Conservation (phyloP, 2,888 invertebrate genomes). For the Unio pictorum region DNA sequence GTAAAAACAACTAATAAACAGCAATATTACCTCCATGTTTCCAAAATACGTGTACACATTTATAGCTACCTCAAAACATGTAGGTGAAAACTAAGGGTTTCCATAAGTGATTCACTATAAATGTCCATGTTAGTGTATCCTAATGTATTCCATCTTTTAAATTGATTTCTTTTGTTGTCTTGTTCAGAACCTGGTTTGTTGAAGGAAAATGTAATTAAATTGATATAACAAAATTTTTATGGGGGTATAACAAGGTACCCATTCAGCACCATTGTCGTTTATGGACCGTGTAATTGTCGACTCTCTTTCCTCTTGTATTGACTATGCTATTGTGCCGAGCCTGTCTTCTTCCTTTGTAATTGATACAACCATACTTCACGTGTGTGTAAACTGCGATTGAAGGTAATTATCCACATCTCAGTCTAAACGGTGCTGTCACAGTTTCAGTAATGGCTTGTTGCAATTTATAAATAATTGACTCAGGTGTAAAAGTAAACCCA, state of each 20-base stretch:
- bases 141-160: slow-evolving; percentile 4
- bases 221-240: slow-evolving; percentile 22
- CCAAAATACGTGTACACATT: no score
- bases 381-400: slow-evolving; percentile 5
- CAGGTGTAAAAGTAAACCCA: no score
- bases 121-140: slow-evolving; percentile 31
- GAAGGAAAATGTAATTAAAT: slow-evolving; percentile 25
- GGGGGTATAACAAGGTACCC: slow-evolving; percentile 15
- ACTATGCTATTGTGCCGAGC: slow-evolving; percentile 4
- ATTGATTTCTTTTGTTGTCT: slow-evolving; percentile 14
- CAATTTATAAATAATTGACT: no score
- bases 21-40: no score
- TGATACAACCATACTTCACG: slow-evolving; percentile 1
- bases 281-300: slow-evolving; percentile 6
- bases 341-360: slow-evolving; percentile 4
- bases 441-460: no score
- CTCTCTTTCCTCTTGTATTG: slow-evolving; percentile 10
- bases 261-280: slow-evolving; percentile 17
- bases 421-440: slow-evolving; percentile 5
- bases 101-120: slow-evolving; percentile 4
- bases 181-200: slow-evolving; percentile 5
- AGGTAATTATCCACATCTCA: slow-evolving; percentile 9
- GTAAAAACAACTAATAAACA: no score
- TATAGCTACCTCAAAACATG: no score
- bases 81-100: no score